Evolutionary conservation across 2,113 vertebrate genomes (phyloP).

Genomic region (Piprites chloris): DNA sequence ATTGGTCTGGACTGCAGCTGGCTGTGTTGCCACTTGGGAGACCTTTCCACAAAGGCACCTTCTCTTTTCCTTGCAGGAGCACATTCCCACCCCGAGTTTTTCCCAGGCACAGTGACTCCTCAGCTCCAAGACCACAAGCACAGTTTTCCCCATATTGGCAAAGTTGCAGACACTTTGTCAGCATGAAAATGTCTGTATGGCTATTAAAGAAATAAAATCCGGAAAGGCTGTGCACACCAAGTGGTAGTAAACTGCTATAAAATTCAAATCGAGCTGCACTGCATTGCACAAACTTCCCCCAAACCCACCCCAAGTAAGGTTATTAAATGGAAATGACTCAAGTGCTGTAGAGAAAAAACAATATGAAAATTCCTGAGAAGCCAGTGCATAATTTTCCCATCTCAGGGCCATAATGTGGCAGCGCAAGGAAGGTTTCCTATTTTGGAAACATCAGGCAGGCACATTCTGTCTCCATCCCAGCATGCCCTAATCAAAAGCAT

Average conservation of each 20-base stretch:
- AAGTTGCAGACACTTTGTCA: background rate
- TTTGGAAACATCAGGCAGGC: constrained; percentile 40
- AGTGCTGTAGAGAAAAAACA: background rate
- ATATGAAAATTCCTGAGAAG: background rate
- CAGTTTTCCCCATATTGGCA: background rate
- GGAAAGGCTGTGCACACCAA: background rate
- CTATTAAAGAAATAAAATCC: constrained; percentile 18
- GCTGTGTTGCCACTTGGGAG: background rate
- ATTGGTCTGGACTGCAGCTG: background rate
- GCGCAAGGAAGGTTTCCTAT: background rate
- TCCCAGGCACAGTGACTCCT: background rate
- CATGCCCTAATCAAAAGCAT: constrained; percentile 43
- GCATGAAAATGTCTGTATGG: background rate
- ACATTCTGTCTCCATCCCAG: constrained; percentile 32
- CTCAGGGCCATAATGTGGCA: background rate
- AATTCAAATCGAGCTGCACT: background rate
- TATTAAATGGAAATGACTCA: constrained; percentile 7
- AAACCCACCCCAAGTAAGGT: background rate
- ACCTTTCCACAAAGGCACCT: background rate
- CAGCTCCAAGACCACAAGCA: background rate
- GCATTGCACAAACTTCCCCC: background rate
- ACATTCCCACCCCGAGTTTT: fast-evolving
- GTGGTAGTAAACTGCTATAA: background rate
- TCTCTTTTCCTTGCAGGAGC: background rate
- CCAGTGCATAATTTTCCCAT: constrained; percentile 43